Base-by-base conservation (phyloP, 2,797 vertebrate genomes). In the Cryptoprocta ferox region DNA sequence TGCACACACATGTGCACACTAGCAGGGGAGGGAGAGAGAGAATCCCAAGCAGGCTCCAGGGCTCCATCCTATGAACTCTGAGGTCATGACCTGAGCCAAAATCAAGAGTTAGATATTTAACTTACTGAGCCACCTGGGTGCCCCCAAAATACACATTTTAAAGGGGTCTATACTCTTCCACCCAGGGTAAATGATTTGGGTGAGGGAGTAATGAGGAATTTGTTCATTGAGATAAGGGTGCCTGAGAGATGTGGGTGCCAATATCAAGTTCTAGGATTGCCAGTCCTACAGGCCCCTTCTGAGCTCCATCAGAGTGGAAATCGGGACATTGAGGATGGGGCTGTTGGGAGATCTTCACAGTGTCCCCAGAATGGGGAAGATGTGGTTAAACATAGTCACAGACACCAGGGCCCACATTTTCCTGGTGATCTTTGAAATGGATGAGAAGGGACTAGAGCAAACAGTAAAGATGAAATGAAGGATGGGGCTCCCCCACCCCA, bases 401-500 rank as follows among this genome's bases (percentile, higher is more conserved):
- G 65, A 92, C 63, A 65, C 24, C 42, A 61, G 19, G 15, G 21
- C 19, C 56, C 56, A 13, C 8, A 4, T n/a, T 35, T 88, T 37
- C 39, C n/a, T 70, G 63, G 50, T 37, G 28, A 30, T 21, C 66
- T 90, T 15, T 70, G 24, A 65, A 92, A 15, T 71, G n/a, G 0
- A 5, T 35, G 24, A 39, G 18, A 92, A 86, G 71, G 11, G 15
- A n/a, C 16, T 21, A 82, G 8, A 32, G 21, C 10, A 5, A 6
- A 12, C 12, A 10, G 12, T n/a, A 0, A 79, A 37, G 70, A 56
- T 32, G 19, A 70, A 63, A 32, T 14, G 28, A 65, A 88, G 45
- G 37, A 26, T 19, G 0, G 1, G 1, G 32, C 24, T 37, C 56
- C 18, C 4, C 18, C 13, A 9, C 9, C 13, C 32, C 19, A 10